phyloP scores from a whole-genome alignment of 2,888 invertebrate species.

The Temnothorax ravouxi region DNA sequence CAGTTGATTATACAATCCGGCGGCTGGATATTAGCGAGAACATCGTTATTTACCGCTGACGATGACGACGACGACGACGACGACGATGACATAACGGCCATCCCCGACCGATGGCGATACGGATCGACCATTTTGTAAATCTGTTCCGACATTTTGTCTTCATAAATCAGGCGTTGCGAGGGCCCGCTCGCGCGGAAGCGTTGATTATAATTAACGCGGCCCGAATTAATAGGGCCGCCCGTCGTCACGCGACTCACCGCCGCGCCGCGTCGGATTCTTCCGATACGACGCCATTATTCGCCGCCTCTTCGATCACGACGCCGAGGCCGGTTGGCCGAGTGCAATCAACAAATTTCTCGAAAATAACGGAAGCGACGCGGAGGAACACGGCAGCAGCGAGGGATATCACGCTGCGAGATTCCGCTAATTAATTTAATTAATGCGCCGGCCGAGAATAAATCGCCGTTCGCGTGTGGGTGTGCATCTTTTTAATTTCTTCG shows the following conservation, averaged over 20 bases:
- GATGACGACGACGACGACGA: not conserved
- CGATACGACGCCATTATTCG: slow-evolving; percentile 29
- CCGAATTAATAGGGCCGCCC: slow-evolving; percentile 80
- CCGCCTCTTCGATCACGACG: slow-evolving; percentile 24
- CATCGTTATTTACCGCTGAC: slow-evolving; percentile 78
- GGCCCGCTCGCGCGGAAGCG: slow-evolving; percentile 57
- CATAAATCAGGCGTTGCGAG: slow-evolving; percentile 78
- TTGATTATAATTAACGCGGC: slow-evolving; percentile 84
- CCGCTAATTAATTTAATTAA: slow-evolving; percentile 58
- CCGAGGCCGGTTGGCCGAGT: not conserved
- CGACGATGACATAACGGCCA: slow-evolving; percentile 72
- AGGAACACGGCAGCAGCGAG: not conserved
- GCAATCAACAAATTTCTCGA: slow-evolving; percentile 31
- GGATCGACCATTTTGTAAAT: slow-evolving; percentile 84
- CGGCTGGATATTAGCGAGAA: slow-evolving; percentile 60
- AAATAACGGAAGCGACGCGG: slow-evolving; percentile 45
- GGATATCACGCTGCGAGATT: slow-evolving; percentile 27
- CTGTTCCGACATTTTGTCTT: slow-evolving; percentile 83
- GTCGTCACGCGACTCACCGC: slow-evolving; percentile 66
- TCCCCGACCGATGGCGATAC: slow-evolving; percentile 72
- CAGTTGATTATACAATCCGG: slow-evolving; percentile 73
- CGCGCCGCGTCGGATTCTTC: slow-evolving; percentile 26
- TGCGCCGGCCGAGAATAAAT: slow-evolving; percentile 51
- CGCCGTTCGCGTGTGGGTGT: slow-evolving; percentile 49
- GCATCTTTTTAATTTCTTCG: slow-evolving; percentile 59